A percentile compares a stretch with the other conserved stretches of the same genome.
phyloP scores from a whole-genome alignment of 2,113 vertebrate genomes.

The Thermophis baileyi region DNA sequence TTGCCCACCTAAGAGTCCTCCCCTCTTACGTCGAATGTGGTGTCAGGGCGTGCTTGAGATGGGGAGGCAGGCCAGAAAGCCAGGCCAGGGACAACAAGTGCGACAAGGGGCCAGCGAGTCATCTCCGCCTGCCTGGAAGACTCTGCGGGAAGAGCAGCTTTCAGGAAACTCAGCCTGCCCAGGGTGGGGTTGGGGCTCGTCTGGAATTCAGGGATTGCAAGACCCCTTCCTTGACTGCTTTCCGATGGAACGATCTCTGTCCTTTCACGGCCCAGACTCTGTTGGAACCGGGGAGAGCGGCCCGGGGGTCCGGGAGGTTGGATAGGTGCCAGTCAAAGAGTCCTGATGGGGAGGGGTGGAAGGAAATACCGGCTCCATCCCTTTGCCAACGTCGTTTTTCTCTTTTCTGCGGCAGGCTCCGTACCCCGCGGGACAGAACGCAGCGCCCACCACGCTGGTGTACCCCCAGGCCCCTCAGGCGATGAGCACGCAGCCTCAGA shows the following conservation, averaged over 20 bases:
- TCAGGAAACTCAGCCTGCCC: neutral
- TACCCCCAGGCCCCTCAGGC: slow-evolving; percentile 92
- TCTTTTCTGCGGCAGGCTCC: slow-evolving; percentile 77
- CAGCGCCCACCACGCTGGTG: slow-evolving; percentile 86
- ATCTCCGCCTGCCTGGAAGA: neutral
- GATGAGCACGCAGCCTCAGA: slow-evolving; percentile 94
- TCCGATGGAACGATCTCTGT: neutral
- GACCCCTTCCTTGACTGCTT: neutral
- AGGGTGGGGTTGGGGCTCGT: neutral
- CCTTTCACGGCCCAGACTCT: neutral
- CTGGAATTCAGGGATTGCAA: neutral
- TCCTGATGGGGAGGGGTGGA: neutral
- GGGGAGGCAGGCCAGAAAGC: neutral
- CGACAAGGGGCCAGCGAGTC: neutral
- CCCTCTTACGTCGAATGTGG: neutral
- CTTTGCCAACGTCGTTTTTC: neutral
- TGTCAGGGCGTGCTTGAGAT: neutral
- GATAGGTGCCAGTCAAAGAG: neutral
- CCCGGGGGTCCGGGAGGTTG: neutral
- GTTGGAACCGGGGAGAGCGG: neutral
- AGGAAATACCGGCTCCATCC: neutral
- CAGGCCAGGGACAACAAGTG: neutral
- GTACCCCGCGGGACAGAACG: slow-evolving; percentile 93
- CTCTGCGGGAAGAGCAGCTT: neutral
- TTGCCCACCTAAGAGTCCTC: neutral